Evolutionary conservation across 2,888 invertebrate species (phyloP).

Genomic region (Catotricha subobsoleta): DNA sequence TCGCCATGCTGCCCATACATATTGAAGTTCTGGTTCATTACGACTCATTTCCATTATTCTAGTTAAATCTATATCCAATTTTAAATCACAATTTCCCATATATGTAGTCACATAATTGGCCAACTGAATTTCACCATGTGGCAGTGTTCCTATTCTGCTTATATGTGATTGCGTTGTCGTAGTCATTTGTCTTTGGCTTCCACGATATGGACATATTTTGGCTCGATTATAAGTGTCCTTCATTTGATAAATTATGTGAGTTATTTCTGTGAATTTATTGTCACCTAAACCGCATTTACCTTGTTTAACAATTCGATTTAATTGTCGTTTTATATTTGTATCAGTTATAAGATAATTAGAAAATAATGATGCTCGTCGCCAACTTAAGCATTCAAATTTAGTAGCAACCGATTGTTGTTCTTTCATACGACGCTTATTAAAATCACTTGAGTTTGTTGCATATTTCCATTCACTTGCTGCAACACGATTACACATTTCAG

Average conservation of each 20-base stretch:
- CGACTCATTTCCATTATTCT: conserved; percentile 48
- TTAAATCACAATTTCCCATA: conserved; percentile 38
- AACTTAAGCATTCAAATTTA: conserved; percentile 57
- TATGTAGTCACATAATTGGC: conserved; percentile 18
- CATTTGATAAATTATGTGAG: conserved; percentile 57
- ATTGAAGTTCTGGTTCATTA: conserved; percentile 53
- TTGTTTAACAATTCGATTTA: conserved; percentile 48
- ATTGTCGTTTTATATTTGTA: conserved; percentile 43
- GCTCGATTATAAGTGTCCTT: conserved; percentile 57
- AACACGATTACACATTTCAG: conserved; percentile 51
- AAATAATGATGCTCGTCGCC: conserved; percentile 51
- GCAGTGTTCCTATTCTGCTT: not conserved
- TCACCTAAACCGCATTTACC: conserved; percentile 58
- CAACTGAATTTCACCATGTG: not conserved
- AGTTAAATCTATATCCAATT: conserved; percentile 42
- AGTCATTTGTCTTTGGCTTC: not conserved
- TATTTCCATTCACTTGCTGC: conserved; percentile 57
- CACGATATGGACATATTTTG: conserved; percentile 46
- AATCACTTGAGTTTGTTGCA: conserved; percentile 57
- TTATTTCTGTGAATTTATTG: conserved; percentile 47
- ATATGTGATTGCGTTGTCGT: not conserved
- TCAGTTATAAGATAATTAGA: conserved; percentile 45
- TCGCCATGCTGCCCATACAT: conserved; percentile 68
- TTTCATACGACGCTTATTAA: conserved; percentile 48
- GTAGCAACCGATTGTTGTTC: conserved; percentile 51